These are phyloP conservation scores for Lycodopsis pacificus DNA, from an alignment of 2,797 vertebrate species.

Conservation along the genomic window DNA sequence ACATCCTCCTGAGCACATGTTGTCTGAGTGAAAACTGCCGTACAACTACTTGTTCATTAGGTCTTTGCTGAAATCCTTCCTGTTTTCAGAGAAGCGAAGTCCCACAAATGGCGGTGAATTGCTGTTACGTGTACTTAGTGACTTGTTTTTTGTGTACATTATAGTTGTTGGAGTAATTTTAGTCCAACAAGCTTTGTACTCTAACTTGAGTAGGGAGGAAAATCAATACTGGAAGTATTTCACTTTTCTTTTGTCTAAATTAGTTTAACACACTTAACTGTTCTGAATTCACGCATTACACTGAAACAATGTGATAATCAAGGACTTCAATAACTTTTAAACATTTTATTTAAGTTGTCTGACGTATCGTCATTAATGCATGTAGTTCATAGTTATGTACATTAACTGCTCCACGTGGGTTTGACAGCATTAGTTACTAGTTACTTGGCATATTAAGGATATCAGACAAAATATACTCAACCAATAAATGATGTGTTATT, in stretches of 20 bases:
- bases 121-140: background rate
- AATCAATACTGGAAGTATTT: background rate
- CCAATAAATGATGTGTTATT: too few relatives aligned
- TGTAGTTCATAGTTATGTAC: too few relatives aligned
- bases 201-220: background rate
- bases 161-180: background rate
- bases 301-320: background rate
- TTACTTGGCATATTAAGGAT: too few relatives aligned
- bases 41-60: background rate
- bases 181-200: background rate
- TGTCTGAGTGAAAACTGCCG: conserved; percentile 26
- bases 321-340: background rate
- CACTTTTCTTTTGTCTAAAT: background rate
- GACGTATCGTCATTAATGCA: too few relatives aligned
- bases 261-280: background rate
- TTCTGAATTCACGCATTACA: background rate
- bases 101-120: background rate
- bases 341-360: background rate
- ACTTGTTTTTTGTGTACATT: background rate
- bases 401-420: too few relatives aligned
- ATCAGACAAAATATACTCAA: too few relatives aligned
- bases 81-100: conserved; percentile 21
- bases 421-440: too few relatives aligned
- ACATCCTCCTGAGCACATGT: conserved; percentile 85
- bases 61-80: conserved; percentile 32